Conservation (phyloP, 2,797 vertebrate genomes). For the Notolabrus celidotus region DNA sequence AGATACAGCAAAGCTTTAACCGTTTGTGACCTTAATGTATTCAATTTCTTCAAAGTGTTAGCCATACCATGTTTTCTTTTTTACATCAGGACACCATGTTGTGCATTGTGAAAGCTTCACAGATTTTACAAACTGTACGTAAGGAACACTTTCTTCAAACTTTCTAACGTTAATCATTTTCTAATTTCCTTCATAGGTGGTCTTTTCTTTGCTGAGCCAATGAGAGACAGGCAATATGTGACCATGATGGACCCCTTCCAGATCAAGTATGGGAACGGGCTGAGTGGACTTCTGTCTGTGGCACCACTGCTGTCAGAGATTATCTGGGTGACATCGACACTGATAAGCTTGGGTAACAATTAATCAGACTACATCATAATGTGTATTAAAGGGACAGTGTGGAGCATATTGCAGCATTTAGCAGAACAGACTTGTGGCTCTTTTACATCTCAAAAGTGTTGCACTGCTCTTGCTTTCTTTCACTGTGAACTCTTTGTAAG, state of each 20-base stretch:
- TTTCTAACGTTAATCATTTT: background rate
- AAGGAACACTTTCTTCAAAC: background rate
- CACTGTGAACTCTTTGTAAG: too few species aligned
- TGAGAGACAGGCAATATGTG: constrained; percentile 61
- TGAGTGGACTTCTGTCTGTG: constrained; percentile 51
- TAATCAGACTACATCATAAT: background rate
- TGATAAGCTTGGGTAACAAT: constrained; percentile 57
- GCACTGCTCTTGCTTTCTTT: too few species aligned
- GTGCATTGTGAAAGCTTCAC: too few species aligned
- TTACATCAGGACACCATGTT: too few species aligned
- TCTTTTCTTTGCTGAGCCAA: constrained; percentile 65
- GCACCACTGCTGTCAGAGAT: constrained; percentile 47
- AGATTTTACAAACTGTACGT: background rate
- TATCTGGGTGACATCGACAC: constrained; percentile 53
- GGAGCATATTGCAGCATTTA: too few species aligned
- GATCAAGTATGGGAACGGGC: constrained; percentile 63
- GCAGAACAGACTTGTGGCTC: too few species aligned
- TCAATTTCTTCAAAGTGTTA: too few species aligned
- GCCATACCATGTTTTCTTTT: too few species aligned
- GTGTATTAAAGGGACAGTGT: background rate
- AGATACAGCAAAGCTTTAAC: too few species aligned
- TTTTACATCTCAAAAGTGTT: too few species aligned
- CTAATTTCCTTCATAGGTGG: constrained; percentile 41
- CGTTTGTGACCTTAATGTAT: too few species aligned
- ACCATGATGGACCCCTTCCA: constrained; percentile 78